These are phyloP conservation scores for Athene cunicularia DNA, from an alignment of 2,113 vertebrate species.

Conservation along the genomic window DNA sequence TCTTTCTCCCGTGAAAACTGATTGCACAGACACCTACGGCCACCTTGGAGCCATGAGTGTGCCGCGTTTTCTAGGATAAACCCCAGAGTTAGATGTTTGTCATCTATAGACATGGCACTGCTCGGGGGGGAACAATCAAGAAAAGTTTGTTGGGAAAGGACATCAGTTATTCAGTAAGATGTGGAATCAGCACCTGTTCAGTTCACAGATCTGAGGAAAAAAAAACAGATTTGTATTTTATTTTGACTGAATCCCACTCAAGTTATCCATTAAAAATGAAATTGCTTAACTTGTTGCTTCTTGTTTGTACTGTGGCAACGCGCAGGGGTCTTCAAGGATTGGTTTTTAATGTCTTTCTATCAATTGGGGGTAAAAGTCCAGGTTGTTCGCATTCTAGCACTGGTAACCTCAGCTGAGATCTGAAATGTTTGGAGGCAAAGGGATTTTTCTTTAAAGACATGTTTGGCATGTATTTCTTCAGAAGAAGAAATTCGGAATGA, in stretches of 20 bases:
- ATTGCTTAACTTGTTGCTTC: fast-evolving
- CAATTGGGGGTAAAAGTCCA: background rate
- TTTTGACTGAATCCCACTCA: background rate
- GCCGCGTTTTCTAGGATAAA: fast-evolving
- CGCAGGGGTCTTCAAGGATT: fast-evolving
- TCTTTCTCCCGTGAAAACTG: background rate
- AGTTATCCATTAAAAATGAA: background rate
- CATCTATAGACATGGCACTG: background rate
- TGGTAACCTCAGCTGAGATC: background rate
- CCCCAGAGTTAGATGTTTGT: background rate
- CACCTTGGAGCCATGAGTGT: fast-evolving
- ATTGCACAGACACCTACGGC: background rate
- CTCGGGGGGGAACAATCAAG: background rate
- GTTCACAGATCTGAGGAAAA: background rate
- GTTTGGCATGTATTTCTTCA: background rate
- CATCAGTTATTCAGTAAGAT: background rate
- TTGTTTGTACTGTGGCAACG: background rate
- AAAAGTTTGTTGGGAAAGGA: background rate
- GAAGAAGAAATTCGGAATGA: background rate
- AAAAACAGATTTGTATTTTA: background rate
- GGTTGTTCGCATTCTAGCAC: background rate
- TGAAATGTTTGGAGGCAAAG: background rate
- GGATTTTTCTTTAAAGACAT: background rate
- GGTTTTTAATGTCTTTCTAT: background rate
- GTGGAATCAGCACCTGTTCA: background rate